These are phyloP conservation scores for Oscheius sp. DNA, from an alignment of 2,888 invertebrate species.

Conservation along the genomic window DNA sequence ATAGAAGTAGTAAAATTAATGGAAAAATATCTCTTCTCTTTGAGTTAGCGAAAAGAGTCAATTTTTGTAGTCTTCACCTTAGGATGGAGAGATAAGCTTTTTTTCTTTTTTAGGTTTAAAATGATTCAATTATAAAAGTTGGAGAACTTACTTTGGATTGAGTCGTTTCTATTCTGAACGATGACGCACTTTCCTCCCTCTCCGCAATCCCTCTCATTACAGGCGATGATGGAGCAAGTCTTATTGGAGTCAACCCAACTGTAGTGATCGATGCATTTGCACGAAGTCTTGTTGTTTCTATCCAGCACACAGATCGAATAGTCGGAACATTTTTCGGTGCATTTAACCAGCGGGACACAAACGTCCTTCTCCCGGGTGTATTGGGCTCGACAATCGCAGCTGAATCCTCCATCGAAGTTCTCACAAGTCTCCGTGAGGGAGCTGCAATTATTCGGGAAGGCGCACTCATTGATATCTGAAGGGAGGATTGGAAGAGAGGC, in stretches of 20 bases:
- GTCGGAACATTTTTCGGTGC: slow-evolving; percentile 6
- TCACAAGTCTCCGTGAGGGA: slow-evolving; percentile 1
- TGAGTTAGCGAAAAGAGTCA: no score
- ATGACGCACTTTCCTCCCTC: slow-evolving; percentile 5
- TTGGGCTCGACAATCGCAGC: slow-evolving; percentile 7
- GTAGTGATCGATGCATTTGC: slow-evolving; percentile 16
- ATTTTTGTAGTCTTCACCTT: no score
- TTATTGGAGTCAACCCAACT: background rate
- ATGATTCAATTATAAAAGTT: background rate
- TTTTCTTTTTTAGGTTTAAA: no score
- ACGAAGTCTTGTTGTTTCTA: background rate
- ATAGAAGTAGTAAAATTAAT: no score
- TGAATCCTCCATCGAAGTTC: slow-evolving; percentile 5
- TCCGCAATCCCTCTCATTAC: slow-evolving; percentile 4
- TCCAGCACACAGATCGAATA: slow-evolving; percentile 5
- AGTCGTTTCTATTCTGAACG: slow-evolving; percentile 19
- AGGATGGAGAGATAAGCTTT: no score
- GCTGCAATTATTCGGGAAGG: slow-evolving; percentile 3
- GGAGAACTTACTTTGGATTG: background rate
- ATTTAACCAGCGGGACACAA: background rate
- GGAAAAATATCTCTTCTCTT: no score
- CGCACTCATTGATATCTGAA: slow-evolving; percentile 22
- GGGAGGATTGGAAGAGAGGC: no score
- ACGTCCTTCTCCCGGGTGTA: background rate
- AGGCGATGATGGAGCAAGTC: slow-evolving; percentile 8